phyloP scores from a whole-genome alignment of 1,140 invertebrate species.

The Anoplophora glabripennis region DNA sequence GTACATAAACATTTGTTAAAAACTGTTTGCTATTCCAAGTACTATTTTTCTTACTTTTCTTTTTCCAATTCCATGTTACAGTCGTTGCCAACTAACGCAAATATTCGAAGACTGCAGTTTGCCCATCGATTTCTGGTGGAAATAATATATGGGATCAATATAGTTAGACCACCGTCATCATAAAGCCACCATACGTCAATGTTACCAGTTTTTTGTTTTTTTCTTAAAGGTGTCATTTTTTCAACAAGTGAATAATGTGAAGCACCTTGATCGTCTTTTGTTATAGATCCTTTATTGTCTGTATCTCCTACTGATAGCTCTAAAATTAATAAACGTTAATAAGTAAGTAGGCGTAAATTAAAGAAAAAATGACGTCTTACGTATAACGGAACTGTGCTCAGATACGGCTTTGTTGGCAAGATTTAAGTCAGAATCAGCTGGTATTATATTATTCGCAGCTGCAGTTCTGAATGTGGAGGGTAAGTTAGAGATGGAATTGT shows the following conservation, averaged over 20 bases:
- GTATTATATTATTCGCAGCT: constrained; percentile 55
- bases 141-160: constrained; percentile 90
- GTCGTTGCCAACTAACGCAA: constrained; percentile 82
- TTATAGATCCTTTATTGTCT: no score
- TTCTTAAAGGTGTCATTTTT: constrained; percentile 69
- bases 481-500: constrained; percentile 45
- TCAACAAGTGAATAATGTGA: constrained; percentile 52
- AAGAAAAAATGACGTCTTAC: not conserved
- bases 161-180: constrained; percentile 92
- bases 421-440: constrained; percentile 66
- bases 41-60: constrained; percentile 67
- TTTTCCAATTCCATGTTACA: constrained; percentile 84
- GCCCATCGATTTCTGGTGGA: constrained; percentile 81
- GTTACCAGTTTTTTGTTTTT: constrained; percentile 67
- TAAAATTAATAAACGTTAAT: no score
- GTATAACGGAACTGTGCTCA: not conserved
- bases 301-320: no score
- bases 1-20: no score
- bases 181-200: constrained; percentile 98
- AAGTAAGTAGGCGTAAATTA: not conserved
- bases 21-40: no score
- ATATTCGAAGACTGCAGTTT: constrained; percentile 83
- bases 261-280: no score
- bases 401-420: constrained; percentile 5
- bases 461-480: constrained; percentile 29